These are phyloP conservation scores for Leptosomus discolor DNA, from an alignment of 2,113 vertebrate species.

Conservation along the genomic window DNA sequence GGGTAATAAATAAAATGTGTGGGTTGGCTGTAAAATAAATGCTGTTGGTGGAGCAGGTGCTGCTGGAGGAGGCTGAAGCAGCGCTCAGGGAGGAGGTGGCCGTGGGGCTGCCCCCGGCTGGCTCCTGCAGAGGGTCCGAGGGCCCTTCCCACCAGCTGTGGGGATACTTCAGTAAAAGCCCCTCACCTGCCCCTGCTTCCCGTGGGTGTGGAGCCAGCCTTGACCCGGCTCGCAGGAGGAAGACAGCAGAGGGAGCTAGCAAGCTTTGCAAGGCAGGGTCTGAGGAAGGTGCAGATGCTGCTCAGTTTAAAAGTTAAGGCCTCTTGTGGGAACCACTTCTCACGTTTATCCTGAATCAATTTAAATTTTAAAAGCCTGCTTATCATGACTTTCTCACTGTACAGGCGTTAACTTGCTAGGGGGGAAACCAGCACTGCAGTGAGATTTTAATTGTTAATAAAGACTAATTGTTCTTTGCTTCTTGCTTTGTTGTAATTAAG, in stretches of 20 bases:
- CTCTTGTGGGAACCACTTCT: not conserved
- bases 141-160: not conserved
- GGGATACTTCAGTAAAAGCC: not conserved
- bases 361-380: not conserved
- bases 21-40: fast-evolving
- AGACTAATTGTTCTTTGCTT: not conserved
- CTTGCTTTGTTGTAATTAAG: not conserved
- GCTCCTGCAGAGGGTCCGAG: not conserved
- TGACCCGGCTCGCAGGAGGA: fast-evolving
- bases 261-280: not conserved
- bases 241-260: constrained; percentile 44
- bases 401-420: not conserved
- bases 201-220: fast-evolving
- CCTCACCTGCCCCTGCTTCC: fast-evolving
- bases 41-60: not conserved
- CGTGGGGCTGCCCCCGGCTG: fast-evolving
- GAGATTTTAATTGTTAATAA: not conserved
- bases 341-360: fast-evolving
- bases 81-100: fast-evolving
- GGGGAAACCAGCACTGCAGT: not conserved
- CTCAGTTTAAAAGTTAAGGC: fast-evolving
- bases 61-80: not conserved
- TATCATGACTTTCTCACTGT: not conserved
- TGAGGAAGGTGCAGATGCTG: not conserved
- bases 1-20: not conserved